Evolutionary conservation across 2,113 vertebrate species (phyloP).

Genomic region (Anseranas semipalmata): DNA sequence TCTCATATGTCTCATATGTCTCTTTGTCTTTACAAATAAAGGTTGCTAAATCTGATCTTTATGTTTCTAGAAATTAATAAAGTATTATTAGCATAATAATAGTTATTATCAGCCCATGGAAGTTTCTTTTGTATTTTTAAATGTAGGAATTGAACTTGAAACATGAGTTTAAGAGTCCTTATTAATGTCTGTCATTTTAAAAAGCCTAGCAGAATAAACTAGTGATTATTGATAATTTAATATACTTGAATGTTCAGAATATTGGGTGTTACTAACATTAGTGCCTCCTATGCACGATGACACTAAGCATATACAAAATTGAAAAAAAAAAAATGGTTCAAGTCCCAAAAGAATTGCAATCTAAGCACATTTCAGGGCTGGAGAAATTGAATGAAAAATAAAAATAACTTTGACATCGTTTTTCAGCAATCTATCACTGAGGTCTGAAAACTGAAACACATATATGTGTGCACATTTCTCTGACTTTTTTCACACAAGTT

Average conservation of each 20-base stretch:
- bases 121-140: not conserved
- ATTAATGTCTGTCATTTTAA: not conserved
- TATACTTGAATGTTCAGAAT: not conserved
- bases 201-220: not conserved
- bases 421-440: slow-evolving; percentile 12
- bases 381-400: not conserved
- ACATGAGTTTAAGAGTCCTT: not conserved
- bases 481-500: not conserved
- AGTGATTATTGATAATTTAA: not conserved
- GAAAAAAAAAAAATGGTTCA: not conserved
- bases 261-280: not conserved
- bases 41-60: not conserved
- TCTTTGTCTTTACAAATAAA: not conserved
- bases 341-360: not conserved
- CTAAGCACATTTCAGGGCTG: not conserved
- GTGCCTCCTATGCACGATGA: rapidly evolving
- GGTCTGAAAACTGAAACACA: not conserved
- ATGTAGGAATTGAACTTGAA: not conserved
- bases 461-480: not conserved
- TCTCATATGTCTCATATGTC: not conserved
- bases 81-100: not conserved
- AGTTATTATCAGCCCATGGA: not conserved
- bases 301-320: not conserved
- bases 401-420: not conserved
- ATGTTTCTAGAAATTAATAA: not conserved